Base-by-base conservation (phyloP, 2,113 vertebrate genomes). In the Bujurquina vittata region DNA sequence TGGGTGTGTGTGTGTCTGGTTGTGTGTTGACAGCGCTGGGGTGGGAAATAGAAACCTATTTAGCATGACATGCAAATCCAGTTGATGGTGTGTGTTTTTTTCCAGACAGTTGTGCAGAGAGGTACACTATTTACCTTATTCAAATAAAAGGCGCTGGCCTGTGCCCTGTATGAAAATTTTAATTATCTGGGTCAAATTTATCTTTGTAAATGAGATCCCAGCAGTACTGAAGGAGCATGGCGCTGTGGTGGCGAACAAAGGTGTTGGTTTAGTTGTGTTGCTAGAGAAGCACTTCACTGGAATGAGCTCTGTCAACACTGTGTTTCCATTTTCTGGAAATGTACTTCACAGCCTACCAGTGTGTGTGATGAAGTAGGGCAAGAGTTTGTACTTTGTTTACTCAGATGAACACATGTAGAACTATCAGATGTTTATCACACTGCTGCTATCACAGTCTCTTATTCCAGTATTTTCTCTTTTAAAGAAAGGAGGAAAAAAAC, bases 1-100 rank as follows among this genome's bases (percentile, higher is more conserved):
- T 22, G 17, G 55, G 75, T 46, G 14, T 14, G 5, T 6, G 79
- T 11, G 37, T 17, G 20, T 76, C 49, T 69, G 10, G 52, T 20
- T 52, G 5, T 31, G 81, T 65, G 77, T 60, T 61, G 52, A 29
- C 26, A 18, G 56, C 26, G 67, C 75, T 12, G 0, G 49, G 29
- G 52, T 26, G 61, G 82, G 82, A 91, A 91, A 84, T 63, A 88
- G 84, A 91, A 90, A 90, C 87, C 85, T 87, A 73, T 91, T 86
- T 77, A 52, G 82, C 83, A 63, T 29, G 12, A 22, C 78, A 88
- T 90, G 88, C 85, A 92, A 91, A 88, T 87, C 46, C 35, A 55
- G 75, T 72, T 77, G n/a, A 73, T 69, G 26, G n/a, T 78, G 75
- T 46, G 20, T 55, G n/a, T 60, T 59, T 35, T 14, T 59, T 69